Percentiles rank a stretch among this genome's conserved stretches.
phyloP scores from a whole-genome alignment of 1,140 invertebrate species.

The Odontomachus brunneus region DNA sequence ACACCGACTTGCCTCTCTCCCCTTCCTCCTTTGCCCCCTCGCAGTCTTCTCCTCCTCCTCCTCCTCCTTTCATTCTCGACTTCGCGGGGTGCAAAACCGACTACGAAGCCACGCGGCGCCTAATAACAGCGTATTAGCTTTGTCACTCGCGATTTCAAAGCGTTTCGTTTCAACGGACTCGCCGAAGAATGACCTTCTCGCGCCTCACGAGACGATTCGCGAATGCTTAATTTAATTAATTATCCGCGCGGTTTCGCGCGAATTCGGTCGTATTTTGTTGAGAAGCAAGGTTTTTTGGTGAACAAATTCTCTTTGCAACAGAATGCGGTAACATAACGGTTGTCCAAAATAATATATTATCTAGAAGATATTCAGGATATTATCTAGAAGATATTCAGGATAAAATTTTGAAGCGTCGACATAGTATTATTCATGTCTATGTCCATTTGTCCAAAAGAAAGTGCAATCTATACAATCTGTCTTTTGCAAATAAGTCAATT shows the following conservation, averaged over 20 bases:
- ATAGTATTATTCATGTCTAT: too few relatives aligned
- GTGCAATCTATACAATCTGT: too few relatives aligned
- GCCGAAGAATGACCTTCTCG: slow-evolving; percentile 24
- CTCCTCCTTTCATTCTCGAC: slow-evolving; percentile 61
- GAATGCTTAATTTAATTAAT: slow-evolving; percentile 6
- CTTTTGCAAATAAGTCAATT: too few relatives aligned
- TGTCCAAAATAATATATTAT: too few relatives aligned
- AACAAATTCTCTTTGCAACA: too few relatives aligned
- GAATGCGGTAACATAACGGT: too few relatives aligned
- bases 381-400: too few relatives aligned
- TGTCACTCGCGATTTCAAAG: slow-evolving; percentile 79
- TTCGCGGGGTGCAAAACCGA: slow-evolving; percentile 79
- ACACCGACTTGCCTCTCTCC: slow-evolving; percentile 61
- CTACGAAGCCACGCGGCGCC: slow-evolving; percentile 70
- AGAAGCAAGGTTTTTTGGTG: too few relatives aligned
- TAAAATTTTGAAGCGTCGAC: too few relatives aligned
- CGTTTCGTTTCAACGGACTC: slow-evolving; percentile 71
- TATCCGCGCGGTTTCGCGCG: background rate
- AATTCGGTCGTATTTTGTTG: too few relatives aligned
- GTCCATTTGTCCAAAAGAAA: too few relatives aligned
- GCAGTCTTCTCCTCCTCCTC: background rate
- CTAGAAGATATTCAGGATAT: too few relatives aligned
- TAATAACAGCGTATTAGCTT: slow-evolving; percentile 84
- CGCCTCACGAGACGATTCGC: background rate
- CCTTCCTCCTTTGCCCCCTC: background rate